phyloP scores from a whole-genome alignment of 2,888 invertebrate genomes.

The Epistrophella euchroma region DNA sequence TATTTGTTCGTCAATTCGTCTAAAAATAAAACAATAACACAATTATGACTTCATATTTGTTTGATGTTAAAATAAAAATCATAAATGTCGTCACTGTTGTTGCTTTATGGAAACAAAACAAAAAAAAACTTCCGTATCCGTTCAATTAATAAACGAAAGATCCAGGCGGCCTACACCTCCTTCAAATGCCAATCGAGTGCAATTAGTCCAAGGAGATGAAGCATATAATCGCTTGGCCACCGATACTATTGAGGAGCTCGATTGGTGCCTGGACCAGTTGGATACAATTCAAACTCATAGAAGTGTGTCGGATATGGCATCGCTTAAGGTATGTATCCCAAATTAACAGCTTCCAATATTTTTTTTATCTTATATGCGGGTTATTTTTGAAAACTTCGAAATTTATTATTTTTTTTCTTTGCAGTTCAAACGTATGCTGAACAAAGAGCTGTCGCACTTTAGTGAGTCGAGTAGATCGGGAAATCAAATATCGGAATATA shows the following conservation, averaged over 20 bases:
- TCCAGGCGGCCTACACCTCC: conserved; percentile 84
- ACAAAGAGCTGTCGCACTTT: conserved; percentile 99
- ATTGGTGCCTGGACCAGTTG: conserved; percentile 99
- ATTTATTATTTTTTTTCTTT: conserved; percentile 78
- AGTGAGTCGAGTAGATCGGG: conserved; percentile 99
- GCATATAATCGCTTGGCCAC: conserved; percentile 96
- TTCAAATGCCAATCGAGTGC: conserved; percentile 84
- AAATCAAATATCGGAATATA: conserved; percentile 99
- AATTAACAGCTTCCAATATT: not conserved
- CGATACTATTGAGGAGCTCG: conserved; percentile 99
- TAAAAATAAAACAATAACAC: not conserved
- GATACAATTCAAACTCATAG: conserved; percentile 99
- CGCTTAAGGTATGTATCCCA: conserved; percentile 93
- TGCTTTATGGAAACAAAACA: conserved; percentile 77
- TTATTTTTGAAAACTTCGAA: conserved; percentile 3
- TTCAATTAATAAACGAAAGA: conserved; percentile 79
- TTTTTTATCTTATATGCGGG: not conserved
- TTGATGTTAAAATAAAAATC: conserved; percentile 6
- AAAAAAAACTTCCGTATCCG: conserved; percentile 9
- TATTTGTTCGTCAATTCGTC: conserved; percentile 15
- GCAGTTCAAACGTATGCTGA: conserved; percentile 99
- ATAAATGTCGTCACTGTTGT: conserved; percentile 62
- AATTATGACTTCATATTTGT: conserved; percentile 5
- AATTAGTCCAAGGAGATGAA: conserved; percentile 88
- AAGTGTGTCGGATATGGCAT: conserved; percentile 99